These are phyloP conservation scores for Lepidostoma basale DNA, from an alignment of 1,140 invertebrate species.

Conservation along the genomic window DNA sequence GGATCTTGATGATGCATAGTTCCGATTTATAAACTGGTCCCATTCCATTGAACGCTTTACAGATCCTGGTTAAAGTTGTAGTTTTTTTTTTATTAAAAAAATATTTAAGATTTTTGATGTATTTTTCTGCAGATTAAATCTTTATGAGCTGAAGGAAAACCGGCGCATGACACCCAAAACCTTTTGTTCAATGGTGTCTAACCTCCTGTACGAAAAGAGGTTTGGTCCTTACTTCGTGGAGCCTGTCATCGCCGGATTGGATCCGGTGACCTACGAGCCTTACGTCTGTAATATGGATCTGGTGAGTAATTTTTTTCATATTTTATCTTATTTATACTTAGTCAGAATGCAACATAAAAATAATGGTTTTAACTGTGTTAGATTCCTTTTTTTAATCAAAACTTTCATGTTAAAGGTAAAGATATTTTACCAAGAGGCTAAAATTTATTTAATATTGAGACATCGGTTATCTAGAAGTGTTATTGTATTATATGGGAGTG, in stretches of 20 bases:
- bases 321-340: neutral
- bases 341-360: too few species aligned
- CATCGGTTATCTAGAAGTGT: too few species aligned
- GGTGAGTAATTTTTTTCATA: slow-evolving; percentile 57
- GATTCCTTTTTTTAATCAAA: too few species aligned
- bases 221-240: slow-evolving; percentile 99
- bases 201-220: slow-evolving; percentile 93
- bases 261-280: slow-evolving; percentile 86
- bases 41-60: neutral
- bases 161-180: slow-evolving; percentile 89
- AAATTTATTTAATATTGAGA: too few species aligned
- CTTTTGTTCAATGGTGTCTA: slow-evolving; percentile 92
- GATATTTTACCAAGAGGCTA: too few species aligned
- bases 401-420: too few species aligned
- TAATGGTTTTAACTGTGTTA: too few species aligned
- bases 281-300: slow-evolving; percentile 95
- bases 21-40: neutral
- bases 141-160: slow-evolving; percentile 95
- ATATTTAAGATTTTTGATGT: neutral
- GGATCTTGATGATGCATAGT: too few species aligned
- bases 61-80: too few species aligned
- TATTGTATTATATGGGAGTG: too few species aligned
- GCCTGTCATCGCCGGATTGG: slow-evolving; percentile 93
- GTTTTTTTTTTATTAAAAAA: too few species aligned
- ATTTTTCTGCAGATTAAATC: slow-evolving; percentile 69